Conservation (phyloP, 2,113 vertebrate genomes). For the Ophthalmolycus amberensis region DNA sequence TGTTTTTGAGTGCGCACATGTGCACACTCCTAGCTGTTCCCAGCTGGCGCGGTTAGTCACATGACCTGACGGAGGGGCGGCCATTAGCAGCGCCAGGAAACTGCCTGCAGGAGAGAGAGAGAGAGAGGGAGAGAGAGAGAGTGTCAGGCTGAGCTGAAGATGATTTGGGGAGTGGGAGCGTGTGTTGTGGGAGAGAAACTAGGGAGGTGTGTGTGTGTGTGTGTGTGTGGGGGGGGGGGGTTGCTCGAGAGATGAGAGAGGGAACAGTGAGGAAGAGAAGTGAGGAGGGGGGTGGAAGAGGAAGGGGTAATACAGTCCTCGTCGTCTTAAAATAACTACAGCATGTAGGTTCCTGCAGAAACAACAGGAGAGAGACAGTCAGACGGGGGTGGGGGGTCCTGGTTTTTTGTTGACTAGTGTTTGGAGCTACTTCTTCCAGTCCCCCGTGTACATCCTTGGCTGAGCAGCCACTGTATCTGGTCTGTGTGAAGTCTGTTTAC, state of each 20-base stretch:
- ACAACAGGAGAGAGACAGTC: constrained; percentile 64
- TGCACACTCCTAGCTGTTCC: constrained; percentile 74
- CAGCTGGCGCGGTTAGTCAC: constrained; percentile 82
- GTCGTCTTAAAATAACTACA: constrained; percentile 81
- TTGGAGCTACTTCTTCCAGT: constrained; percentile 61
- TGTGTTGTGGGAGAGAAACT: constrained; percentile 61
- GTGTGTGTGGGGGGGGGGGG: constrained; percentile 12
- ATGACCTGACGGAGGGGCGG: constrained; percentile 78
- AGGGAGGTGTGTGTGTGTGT: constrained; percentile 28
- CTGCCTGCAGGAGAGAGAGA: constrained; percentile 76
- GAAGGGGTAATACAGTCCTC: constrained; percentile 74
- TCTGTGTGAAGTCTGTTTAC: constrained; percentile 76
- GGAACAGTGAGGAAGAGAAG: constrained; percentile 49
- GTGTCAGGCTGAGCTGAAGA: constrained; percentile 67
- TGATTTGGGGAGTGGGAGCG: constrained; percentile 59
- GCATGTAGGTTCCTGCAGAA: constrained; percentile 76
- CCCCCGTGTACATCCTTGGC: constrained; percentile 73
- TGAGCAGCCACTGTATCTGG: constrained; percentile 61
- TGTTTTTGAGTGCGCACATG: constrained; percentile 52
- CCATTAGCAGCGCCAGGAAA: constrained; percentile 80
- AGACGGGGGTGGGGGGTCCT: constrained; percentile 51
- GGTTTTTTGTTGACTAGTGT: constrained; percentile 63
- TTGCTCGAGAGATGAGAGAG: constrained; percentile 51
- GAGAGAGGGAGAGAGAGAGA: constrained; percentile 55
- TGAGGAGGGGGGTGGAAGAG: constrained; percentile 55